Evolutionary conservation across 2,113 vertebrate genomes (phyloP).

Genomic region (Ailurus styani): DNA sequence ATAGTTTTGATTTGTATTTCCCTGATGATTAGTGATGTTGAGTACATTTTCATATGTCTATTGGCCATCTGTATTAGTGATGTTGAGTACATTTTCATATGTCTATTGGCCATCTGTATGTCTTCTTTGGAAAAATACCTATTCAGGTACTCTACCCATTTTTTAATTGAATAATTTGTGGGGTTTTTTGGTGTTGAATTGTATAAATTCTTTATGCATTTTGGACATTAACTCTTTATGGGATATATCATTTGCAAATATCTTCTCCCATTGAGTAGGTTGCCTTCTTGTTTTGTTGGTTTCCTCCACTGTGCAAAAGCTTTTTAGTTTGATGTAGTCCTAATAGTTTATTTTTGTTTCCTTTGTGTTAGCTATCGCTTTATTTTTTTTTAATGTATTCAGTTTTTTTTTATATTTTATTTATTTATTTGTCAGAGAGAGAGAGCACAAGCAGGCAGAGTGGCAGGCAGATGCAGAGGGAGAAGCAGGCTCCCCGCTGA

Average conservation of each 20-base stretch:
- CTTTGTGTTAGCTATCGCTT: background rate
- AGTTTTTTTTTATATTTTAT: too few relatives aligned
- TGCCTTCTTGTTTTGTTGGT: background rate
- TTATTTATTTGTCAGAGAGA: too few relatives aligned
- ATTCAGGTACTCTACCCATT: background rate
- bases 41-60: background rate
- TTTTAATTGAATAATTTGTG: background rate
- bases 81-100: background rate
- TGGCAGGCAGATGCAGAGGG: too few relatives aligned
- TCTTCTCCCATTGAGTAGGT: background rate
- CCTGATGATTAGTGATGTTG: background rate
- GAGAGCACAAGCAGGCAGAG: too few relatives aligned
- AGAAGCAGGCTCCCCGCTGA: too few relatives aligned
- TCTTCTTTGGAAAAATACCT: background rate
- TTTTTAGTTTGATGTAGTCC: background rate
- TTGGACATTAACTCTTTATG: background rate
- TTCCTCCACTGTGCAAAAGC: background rate
- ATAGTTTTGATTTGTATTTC: background rate
- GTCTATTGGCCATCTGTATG: background rate
- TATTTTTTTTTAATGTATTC: too few relatives aligned
- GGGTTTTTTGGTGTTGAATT: background rate
- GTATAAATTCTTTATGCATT: background rate
- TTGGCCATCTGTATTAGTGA: background rate
- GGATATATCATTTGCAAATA: background rate
- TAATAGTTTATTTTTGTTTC: background rate